These are phyloP conservation scores for Falco cherrug DNA, from an alignment of 2,797 vertebrate species.

Conservation along the genomic window DNA sequence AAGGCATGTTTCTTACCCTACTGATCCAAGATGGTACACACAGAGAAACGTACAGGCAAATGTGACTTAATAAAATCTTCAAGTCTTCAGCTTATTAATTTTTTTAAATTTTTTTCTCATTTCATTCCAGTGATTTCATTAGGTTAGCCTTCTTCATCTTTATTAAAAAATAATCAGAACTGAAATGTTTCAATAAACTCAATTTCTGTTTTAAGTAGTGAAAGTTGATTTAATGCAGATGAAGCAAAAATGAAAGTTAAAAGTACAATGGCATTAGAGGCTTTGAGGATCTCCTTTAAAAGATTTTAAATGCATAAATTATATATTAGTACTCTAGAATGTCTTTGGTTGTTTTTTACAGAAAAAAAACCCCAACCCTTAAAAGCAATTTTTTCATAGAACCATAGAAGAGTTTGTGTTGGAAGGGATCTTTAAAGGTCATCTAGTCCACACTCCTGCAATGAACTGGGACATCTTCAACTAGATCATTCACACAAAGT, in stretches of 20 bases:
- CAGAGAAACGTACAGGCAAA: conserved; percentile 4
- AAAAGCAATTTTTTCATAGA: neutral
- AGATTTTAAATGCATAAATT: conserved; percentile 46
- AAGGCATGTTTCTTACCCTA: conserved; percentile 19
- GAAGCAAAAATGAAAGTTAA: conserved; percentile 68
- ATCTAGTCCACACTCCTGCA: neutral
- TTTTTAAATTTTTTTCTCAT: conserved; percentile 52
- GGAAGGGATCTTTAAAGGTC: neutral
- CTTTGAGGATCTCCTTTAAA: conserved; percentile 46
- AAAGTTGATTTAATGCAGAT: conserved; percentile 56
- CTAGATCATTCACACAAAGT: neutral
- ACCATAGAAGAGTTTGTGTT: neutral
- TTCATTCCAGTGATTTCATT: conserved; percentile 67
- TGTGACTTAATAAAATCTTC: conserved; percentile 45
- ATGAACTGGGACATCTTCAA: neutral
- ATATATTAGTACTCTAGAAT: conserved; percentile 19
- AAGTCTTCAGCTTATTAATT: conserved; percentile 59
- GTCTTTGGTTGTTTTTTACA: neutral
- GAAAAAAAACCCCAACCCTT: neutral
- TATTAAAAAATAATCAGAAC: conserved; percentile 72
- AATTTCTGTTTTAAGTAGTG: conserved; percentile 63
- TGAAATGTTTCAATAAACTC: conserved; percentile 69
- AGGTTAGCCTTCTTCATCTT: conserved; percentile 67
- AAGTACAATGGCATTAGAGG: conserved; percentile 30
- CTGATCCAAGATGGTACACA: conserved; percentile 7